These are phyloP conservation scores for Rattus norvegicus DNA, from an alignment of 2,113 vertebrate species.

Conservation along the genomic window DNA sequence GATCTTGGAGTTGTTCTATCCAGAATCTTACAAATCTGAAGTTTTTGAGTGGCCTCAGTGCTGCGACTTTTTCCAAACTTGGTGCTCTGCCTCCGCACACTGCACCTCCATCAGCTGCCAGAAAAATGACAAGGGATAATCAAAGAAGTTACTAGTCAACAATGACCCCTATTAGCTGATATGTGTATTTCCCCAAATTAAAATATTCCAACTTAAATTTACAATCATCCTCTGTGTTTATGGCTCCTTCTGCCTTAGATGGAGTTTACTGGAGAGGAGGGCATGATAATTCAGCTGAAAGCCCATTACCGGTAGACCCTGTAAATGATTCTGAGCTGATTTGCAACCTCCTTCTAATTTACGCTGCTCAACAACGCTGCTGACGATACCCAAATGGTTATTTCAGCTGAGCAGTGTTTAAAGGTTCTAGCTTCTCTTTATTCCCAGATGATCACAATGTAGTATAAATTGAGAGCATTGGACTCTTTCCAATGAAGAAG, in stretches of 20 bases:
- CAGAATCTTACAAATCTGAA: neutral
- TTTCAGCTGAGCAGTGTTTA: slow-evolving; percentile 16
- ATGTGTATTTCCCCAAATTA: slow-evolving; percentile 67
- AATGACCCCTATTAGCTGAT: neutral
- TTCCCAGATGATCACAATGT: neutral
- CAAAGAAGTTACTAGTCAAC: slow-evolving; percentile 12
- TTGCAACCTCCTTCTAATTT: slow-evolving; percentile 62
- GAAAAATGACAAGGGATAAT: slow-evolving; percentile 9
- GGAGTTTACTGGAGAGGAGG: neutral
- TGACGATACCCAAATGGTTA: slow-evolving; percentile 25
- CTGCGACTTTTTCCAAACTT: accelerated
- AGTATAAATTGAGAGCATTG: neutral
- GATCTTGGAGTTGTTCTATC: neutral
- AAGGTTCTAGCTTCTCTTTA: slow-evolving; percentile 14
- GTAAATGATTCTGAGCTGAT: slow-evolving; percentile 63
- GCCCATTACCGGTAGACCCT: slow-evolving; percentile 8
- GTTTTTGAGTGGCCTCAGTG: neutral
- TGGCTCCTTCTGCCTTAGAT: slow-evolving; percentile 54
- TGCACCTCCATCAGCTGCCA: neutral
- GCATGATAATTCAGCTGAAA: slow-evolving; percentile 64
- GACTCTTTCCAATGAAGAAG: neutral
- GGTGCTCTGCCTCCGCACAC: accelerated
- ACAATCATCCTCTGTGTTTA: slow-evolving; percentile 71
- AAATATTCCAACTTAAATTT: slow-evolving; percentile 65
- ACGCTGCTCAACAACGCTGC: slow-evolving; percentile 3